phyloP scores from a whole-genome alignment of 2,113 vertebrate genomes.

The Mus pahari region DNA sequence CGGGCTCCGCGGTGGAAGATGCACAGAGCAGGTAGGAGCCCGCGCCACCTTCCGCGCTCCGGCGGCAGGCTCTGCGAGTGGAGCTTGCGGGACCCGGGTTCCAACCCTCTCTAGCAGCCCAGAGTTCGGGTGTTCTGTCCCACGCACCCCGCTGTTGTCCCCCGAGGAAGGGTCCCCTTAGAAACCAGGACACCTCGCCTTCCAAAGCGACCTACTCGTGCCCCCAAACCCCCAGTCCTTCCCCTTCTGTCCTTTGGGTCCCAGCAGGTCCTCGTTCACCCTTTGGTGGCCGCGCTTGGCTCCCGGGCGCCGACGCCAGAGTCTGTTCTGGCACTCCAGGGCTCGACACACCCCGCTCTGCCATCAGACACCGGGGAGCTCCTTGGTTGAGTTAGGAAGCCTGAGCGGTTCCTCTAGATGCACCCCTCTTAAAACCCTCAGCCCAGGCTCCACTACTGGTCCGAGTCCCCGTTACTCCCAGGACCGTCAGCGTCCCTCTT shows the following conservation, averaged over 20 bases:
- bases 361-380: not conserved
- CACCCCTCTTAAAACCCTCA: not conserved
- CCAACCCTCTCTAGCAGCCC: not conserved
- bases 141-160: not conserved
- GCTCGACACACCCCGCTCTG: not conserved
- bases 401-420: not conserved
- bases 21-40: conserved; percentile 80
- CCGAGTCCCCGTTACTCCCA: not conserved
- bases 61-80: not conserved
- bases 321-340: not conserved
- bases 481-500: not conserved
- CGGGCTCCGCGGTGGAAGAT: conserved; percentile 70
- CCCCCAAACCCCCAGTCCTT: not conserved
- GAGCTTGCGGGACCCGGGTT: not conserved
- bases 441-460: not conserved
- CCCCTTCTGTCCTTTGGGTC: not conserved
- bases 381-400: not conserved
- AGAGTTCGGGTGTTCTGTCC: not conserved
- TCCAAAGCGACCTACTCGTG: not conserved
- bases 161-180: not conserved
- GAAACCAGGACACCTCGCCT: not conserved
- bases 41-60: not conserved
- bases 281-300: not conserved
- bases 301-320: not conserved
- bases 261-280: not conserved